Conservation (phyloP, 2,888 invertebrate genomes). For the Druceiella hillmani region DNA sequence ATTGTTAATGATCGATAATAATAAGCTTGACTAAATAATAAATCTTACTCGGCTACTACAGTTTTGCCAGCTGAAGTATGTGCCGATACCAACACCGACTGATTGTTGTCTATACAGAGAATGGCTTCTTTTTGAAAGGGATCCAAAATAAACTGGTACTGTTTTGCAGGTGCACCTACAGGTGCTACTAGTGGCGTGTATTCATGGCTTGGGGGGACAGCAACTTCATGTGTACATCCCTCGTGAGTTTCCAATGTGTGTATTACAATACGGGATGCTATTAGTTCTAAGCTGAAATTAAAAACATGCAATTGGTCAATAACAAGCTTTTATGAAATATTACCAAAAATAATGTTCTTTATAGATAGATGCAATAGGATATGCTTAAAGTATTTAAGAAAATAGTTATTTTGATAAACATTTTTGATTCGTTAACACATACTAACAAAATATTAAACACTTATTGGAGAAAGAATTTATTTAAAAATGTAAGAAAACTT, state of each 20-base stretch:
- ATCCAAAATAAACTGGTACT: slow-evolving; percentile 92
- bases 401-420: slow-evolving; percentile 4
- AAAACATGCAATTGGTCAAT: no score
- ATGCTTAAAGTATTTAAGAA: slow-evolving; percentile 6
- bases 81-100: slow-evolving; percentile 97
- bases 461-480: no score
- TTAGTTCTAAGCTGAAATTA: slow-evolving; percentile 64
- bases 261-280: slow-evolving; percentile 76
- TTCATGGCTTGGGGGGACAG: slow-evolving; percentile 81
- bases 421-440: background rate
- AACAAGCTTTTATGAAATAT: slow-evolving; percentile 7
- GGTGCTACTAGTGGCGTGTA: slow-evolving; percentile 59
- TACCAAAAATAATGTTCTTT: slow-evolving; percentile 1
- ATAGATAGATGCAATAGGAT: background rate
- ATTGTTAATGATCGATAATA: no score
- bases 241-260: slow-evolving; percentile 87
- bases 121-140: slow-evolving; percentile 98
- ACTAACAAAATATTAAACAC: no score
- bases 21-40: no score
- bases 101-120: slow-evolving; percentile 93
- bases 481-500: no score
- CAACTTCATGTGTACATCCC: slow-evolving; percentile 95
- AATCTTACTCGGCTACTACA: slow-evolving; percentile 96
- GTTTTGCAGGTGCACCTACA: slow-evolving; percentile 74
- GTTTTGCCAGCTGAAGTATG: slow-evolving; percentile 99